These are phyloP conservation scores for Gambelia wislizenii DNA, from an alignment of 2,797 vertebrate genomes.

Conservation along the genomic window DNA sequence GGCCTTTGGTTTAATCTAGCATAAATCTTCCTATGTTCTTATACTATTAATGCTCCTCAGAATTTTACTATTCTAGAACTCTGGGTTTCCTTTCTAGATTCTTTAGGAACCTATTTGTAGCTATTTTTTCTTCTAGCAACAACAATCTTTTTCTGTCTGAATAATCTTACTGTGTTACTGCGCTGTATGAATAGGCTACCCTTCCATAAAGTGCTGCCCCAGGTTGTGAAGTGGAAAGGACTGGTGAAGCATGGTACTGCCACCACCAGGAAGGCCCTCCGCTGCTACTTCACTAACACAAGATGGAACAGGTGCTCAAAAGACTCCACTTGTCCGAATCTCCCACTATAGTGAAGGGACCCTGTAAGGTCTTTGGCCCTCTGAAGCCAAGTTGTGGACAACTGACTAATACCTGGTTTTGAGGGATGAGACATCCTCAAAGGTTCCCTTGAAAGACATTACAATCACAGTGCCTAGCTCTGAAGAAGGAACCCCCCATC, in stretches of 20 bases:
- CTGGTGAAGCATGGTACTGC: too few species aligned
- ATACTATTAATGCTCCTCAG: background rate
- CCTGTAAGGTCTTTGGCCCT: too few species aligned
- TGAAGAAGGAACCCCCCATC: background rate
- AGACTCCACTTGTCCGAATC: too few species aligned
- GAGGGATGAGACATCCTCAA: background rate
- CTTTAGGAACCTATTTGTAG: background rate
- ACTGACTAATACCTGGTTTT: background rate
- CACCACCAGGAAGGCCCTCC: too few species aligned
- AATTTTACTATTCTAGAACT: background rate
- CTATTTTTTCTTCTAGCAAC: background rate
- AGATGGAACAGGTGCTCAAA: too few species aligned
- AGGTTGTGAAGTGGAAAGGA: too few species aligned
- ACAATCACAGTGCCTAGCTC: background rate
- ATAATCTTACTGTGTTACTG: background rate
- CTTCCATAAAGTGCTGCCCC: too few species aligned
- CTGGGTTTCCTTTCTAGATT: background rate
- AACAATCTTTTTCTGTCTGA: background rate
- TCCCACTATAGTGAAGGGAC: too few species aligned
- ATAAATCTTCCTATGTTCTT: too few species aligned
- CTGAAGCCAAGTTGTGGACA: too few species aligned
- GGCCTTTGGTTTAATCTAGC: too few species aligned
- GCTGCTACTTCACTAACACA: too few species aligned
- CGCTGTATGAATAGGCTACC: background rate
- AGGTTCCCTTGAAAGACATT: background rate